phyloP scores from a whole-genome alignment of 2,888 invertebrate genomes.

The Euzetes globulus region DNA sequence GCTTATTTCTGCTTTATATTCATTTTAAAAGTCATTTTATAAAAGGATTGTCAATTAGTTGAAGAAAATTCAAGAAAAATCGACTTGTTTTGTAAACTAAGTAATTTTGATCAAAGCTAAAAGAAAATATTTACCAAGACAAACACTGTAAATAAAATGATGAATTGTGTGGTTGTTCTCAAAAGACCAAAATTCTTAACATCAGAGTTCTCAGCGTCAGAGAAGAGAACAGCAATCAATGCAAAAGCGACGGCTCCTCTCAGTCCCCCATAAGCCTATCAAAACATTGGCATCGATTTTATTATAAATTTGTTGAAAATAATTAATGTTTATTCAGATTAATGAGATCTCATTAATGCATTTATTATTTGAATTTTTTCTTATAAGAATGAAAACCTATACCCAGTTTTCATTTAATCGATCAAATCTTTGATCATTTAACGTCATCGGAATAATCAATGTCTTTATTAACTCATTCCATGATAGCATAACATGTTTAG shows the following conservation, averaged over 20 bases:
- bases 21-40: no score
- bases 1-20: no score
- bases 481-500: no score
- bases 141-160: constrained; percentile 50
- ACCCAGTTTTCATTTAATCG: no score
- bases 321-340: constrained; percentile 44
- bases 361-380: no score
- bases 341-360: background rate
- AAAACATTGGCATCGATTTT: background rate
- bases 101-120: background rate
- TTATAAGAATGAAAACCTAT: no score
- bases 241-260: constrained; percentile 56
- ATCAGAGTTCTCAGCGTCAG: constrained; percentile 43
- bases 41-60: no score
- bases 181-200: constrained; percentile 45
- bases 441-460: no score
- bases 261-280: constrained; percentile 53
- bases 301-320: background rate
- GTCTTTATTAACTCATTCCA: no score
- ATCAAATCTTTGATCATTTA: no score
- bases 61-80: no score
- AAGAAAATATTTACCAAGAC: constrained; percentile 45
- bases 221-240: constrained; percentile 51
- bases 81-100: background rate
- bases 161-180: constrained; percentile 48